Percentiles rank a stretch among this genome's conserved stretches.
Evolutionary conservation across 2,888 invertebrate genomes (phyloP).

Genomic region (Euclidia mi): DNA sequence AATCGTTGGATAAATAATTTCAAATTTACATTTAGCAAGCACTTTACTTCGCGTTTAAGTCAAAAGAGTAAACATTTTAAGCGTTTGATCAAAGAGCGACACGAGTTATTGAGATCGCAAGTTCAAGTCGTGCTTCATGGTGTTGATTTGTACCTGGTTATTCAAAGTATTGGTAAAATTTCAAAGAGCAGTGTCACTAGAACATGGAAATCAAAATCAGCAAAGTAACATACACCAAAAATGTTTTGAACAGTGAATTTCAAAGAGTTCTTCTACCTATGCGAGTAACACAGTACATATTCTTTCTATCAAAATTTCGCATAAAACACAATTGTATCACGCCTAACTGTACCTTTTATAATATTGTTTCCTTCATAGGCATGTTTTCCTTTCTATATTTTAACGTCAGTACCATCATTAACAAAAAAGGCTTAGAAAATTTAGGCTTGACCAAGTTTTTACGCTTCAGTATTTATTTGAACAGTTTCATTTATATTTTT

Average conservation of each 20-base stretch:
- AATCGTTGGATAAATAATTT: no score
- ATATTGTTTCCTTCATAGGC: constrained; percentile 11
- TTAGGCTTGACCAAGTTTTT: not conserved
- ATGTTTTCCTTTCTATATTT: constrained; percentile 1
- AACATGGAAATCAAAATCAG: not conserved
- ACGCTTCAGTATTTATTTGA: constrained; percentile 2
- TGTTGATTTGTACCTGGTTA: no score
- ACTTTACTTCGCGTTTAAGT: no score
- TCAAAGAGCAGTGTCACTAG: no score
- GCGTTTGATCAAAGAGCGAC: no score
- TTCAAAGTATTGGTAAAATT: no score
- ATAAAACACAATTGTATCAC: constrained; percentile 31
- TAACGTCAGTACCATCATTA: not conserved
- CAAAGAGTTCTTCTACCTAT: constrained; percentile 33
- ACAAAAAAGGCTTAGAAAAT: not conserved
- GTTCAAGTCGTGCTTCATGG: no score
- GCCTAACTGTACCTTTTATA: constrained; percentile 11
- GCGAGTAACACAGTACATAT: constrained; percentile 26
- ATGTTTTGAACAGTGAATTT: constrained; percentile 27
- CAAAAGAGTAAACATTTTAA: no score
- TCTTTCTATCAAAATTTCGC: constrained; percentile 33
- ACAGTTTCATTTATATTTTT: not conserved
- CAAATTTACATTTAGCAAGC: no score
- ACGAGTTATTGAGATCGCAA: no score
- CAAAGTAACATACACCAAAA: constrained; percentile 3